Percentiles rank a stretch among this genome's conserved stretches.
These are phyloP conservation scores for Chamaetylas fuelleborni DNA, from an alignment of 2,113 vertebrate species.

Conservation along the genomic window DNA sequence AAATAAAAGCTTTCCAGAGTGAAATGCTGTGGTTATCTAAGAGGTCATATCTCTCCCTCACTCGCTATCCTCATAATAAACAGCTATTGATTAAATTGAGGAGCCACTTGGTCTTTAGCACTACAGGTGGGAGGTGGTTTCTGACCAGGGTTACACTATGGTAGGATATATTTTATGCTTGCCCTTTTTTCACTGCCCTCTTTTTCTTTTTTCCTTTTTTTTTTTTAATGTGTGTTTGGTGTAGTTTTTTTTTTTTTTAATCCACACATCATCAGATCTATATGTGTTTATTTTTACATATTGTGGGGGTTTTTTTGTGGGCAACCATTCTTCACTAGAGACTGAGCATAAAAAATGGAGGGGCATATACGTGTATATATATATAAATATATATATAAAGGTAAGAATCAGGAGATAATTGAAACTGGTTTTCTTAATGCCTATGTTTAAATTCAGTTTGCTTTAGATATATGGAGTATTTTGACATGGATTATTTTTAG, in stretches of 20 bases:
- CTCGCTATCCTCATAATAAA: background rate
- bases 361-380: no score
- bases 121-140: background rate
- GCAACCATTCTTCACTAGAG: background rate
- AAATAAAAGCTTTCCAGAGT: conserved; percentile 13
- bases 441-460: background rate
- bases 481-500: background rate
- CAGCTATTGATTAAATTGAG: background rate
- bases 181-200: rapidly evolving
- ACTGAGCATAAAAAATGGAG: background rate
- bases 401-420: background rate
- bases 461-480: background rate
- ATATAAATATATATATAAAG: background rate
- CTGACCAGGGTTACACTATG: background rate
- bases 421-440: background rate
- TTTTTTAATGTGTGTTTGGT: no score
- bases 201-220: rapidly evolving
- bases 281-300: background rate
- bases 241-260: background rate
- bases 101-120: background rate
- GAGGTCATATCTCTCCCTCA: background rate
- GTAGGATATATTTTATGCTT: background rate
- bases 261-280: background rate
- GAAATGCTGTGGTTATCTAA: background rate
- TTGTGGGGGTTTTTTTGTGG: background rate